Base-by-base conservation (phyloP, 2,113 vertebrate species). In the Shinisaurus crocodilurus region DNA sequence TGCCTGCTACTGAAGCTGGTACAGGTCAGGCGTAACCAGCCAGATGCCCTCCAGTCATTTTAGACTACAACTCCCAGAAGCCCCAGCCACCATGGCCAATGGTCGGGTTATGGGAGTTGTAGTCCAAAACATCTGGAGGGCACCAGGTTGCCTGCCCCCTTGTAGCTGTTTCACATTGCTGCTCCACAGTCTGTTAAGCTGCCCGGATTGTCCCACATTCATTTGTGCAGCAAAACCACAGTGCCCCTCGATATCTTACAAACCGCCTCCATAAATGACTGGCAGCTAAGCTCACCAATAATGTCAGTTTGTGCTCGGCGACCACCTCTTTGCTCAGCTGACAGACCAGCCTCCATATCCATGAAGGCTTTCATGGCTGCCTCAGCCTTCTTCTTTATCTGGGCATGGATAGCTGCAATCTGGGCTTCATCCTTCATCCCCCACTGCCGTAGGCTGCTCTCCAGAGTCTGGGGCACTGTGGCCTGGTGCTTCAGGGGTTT, bases 311-410 rank as follows among this genome's bases (percentile, higher is more conserved):
- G 93, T 6, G 92, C 97, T 45, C 54, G 92, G 20, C 67, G 89
- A n/a, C 97, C 97, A 7, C 97, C 97, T 20, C 96, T 94, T 89
- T 96, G 94, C 89, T 96, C 94, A 0, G 91, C 80, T 45, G 93
- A 96, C 93, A 97, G 82, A 9, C 89, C 90, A 13, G 94, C 93
- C 92, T 97, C 97, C 77, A 96, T 88, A 48, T 96, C 95, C 91
- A 97, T 95, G 86, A 97, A 94, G 0, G 95, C 94, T 13, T 91
- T 94, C 92, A 97, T 88, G 81, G 95, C 94, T 1, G 93, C 94
- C 86, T 97, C 96, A 1, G 97, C 95, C 6, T 94, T 94, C 6
- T 89, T 82, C 91, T 96, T 95, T 70, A 97, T 85, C 75, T 95
- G 95, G 90, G 45, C 84, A 29, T 76, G 88, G 86, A 97, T 88